Percentiles rank a stretch among this genome's conserved stretches.
Conservation (phyloP, 92 coral and sea anemone genomes). For the Montipora capitata region DNA sequence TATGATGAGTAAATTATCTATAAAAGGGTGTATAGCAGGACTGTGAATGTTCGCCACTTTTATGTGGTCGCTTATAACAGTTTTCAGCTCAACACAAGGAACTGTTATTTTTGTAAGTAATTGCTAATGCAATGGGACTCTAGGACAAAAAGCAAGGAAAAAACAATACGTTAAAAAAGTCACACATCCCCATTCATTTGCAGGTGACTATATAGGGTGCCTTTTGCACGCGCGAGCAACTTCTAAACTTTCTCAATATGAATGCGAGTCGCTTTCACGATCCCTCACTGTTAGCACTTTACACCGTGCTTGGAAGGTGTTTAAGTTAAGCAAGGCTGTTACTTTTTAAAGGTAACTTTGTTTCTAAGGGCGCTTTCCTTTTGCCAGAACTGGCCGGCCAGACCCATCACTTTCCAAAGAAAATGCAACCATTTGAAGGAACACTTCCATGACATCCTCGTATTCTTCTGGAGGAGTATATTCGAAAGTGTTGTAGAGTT, state of each 20-base stretch:
- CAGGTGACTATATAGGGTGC: not conserved
- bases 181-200: not conserved
- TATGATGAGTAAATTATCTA: slow-evolving; percentile 16
- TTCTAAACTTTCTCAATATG: not conserved
- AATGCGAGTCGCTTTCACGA: not conserved
- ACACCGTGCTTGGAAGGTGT: not conserved
- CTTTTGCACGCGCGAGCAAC: not conserved
- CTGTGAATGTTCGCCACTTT: slow-evolving; percentile 9
- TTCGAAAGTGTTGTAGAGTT: no score
- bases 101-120: slow-evolving; percentile 21
- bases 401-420: no score
- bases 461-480: no score
- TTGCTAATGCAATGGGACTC: slow-evolving; percentile 10
- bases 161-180: not conserved
- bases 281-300: not conserved
- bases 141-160: not conserved
- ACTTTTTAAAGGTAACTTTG: not conserved
- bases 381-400: no score
- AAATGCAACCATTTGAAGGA: no score
- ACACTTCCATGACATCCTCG: no score
- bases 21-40: slow-evolving; percentile 23
- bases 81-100: slow-evolving; percentile 7
- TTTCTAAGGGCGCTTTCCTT: not conserved
- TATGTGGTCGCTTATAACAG: slow-evolving; percentile 10
- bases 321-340: not conserved